Evolutionary conservation across 1,140 invertebrate species (phyloP).

Genomic region (Drosophila tropicalis): DNA sequence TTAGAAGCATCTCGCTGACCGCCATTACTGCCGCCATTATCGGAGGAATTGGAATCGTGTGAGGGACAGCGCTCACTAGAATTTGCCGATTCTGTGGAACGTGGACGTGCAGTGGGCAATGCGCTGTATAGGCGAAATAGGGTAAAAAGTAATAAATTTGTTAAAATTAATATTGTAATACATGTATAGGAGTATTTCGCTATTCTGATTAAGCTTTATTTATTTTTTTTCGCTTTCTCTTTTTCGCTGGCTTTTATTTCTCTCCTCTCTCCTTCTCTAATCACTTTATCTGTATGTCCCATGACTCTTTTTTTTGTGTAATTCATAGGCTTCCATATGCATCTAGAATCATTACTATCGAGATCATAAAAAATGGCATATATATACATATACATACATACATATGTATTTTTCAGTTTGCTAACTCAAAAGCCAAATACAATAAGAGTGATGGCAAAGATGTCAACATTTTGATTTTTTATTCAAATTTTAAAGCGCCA

Average conservation of each 20-base stretch:
- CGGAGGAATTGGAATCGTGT: constrained; percentile 88
- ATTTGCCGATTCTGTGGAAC: constrained; percentile 89
- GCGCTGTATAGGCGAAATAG: constrained; percentile 87
- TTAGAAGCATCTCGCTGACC: constrained; percentile 52
- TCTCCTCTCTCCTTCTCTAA: no score
- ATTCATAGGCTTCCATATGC: constrained; percentile 32
- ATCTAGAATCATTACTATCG: constrained; percentile 13
- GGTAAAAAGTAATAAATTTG: constrained; percentile 3
- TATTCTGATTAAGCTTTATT: no score
- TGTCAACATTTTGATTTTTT: constrained; percentile 78
- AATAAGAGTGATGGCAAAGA: constrained; percentile 47
- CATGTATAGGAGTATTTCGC: not conserved
- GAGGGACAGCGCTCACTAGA: constrained; percentile 88
- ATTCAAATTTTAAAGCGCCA: constrained; percentile 67
- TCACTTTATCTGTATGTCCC: no score
- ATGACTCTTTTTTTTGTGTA: not conserved
- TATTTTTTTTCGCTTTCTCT: no score
- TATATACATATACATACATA: no score
- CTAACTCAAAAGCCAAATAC: not conserved
- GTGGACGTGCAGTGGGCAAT: constrained; percentile 89
- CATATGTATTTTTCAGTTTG: no score
- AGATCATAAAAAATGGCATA: constrained; percentile 24
- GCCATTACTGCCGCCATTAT: constrained; percentile 78
- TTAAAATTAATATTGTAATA: not conserved
- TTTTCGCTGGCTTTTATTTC: no score